These are phyloP conservation scores for Eudyptes chrysolophus DNA, from an alignment of 2,113 vertebrate genomes.

Conservation along the genomic window DNA sequence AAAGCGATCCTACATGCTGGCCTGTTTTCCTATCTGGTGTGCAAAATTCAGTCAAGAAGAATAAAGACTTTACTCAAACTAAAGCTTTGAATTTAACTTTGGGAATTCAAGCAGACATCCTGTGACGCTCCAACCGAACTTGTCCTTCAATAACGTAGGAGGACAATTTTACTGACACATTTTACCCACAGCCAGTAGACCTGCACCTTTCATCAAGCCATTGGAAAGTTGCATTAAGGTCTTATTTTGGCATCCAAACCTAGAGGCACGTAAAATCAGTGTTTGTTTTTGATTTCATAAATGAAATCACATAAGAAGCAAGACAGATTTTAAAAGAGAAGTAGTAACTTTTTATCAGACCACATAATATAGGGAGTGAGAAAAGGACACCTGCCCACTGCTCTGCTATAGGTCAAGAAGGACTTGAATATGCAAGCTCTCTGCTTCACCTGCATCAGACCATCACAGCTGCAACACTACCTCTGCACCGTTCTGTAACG, in stretches of 20 bases:
- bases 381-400: not conserved
- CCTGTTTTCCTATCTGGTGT: not conserved
- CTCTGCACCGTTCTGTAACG: not conserved
- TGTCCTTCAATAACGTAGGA: not conserved
- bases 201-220: not conserved
- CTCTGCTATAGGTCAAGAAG: not conserved
- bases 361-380: not conserved
- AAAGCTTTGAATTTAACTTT: not conserved
- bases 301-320: not conserved
- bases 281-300: not conserved
- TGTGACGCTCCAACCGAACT: fast-evolving
- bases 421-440: not conserved
- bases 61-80: not conserved
- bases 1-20: not conserved
- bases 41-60: not conserved
- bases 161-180: not conserved
- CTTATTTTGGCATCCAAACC: not conserved
- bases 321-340: not conserved
- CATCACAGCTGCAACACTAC: not conserved
- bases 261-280: not conserved
- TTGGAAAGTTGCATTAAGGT: not conserved
- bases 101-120: not conserved
- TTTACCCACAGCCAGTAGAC: not conserved
- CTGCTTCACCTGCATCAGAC: not conserved
- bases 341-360: not conserved